These are phyloP conservation scores for Gasteruption jaculator DNA, from an alignment of 2,888 invertebrate genomes.

Conservation along the genomic window DNA sequence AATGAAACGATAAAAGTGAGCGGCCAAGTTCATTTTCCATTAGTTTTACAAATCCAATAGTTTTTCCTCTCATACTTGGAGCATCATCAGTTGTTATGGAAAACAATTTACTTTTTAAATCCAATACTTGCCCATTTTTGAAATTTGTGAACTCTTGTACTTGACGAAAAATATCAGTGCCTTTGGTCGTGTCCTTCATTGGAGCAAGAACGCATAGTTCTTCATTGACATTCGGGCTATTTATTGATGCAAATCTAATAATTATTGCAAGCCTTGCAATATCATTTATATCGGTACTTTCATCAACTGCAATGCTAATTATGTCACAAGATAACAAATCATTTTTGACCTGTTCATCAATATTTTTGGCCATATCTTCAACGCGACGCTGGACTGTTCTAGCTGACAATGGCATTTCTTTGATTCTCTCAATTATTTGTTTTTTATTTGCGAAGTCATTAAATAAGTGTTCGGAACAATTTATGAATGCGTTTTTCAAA, in stretches of 20 bases:
- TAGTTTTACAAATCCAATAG: constrained; percentile 12
- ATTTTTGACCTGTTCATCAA: constrained; percentile 14
- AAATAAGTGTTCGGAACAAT: constrained; percentile 12
- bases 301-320: constrained; percentile 9
- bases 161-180: constrained; percentile 12
- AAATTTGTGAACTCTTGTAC: constrained; percentile 12
- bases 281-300: constrained; percentile 14
- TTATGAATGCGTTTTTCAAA: constrained; percentile 14
- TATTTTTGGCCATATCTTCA: constrained; percentile 12
- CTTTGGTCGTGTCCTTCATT: too few species aligned
- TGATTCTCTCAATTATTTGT: constrained; percentile 13
- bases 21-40: constrained; percentile 13
- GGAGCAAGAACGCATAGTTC: too few species aligned
- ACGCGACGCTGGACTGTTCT: constrained; percentile 12
- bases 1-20: constrained; percentile 11
- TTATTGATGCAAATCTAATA: constrained; percentile 14
- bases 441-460: constrained; percentile 12
- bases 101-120: constrained; percentile 13
- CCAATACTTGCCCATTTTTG: constrained; percentile 12
- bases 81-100: constrained; percentile 13
- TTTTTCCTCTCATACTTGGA: constrained; percentile 14
- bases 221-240: too few species aligned
- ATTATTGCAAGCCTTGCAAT: constrained; percentile 12
- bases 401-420: constrained; percentile 14
- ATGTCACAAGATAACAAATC: constrained; percentile 15